Base-by-base conservation (phyloP, 2,888 invertebrate genomes). In the Amblyteles armatorius region DNA sequence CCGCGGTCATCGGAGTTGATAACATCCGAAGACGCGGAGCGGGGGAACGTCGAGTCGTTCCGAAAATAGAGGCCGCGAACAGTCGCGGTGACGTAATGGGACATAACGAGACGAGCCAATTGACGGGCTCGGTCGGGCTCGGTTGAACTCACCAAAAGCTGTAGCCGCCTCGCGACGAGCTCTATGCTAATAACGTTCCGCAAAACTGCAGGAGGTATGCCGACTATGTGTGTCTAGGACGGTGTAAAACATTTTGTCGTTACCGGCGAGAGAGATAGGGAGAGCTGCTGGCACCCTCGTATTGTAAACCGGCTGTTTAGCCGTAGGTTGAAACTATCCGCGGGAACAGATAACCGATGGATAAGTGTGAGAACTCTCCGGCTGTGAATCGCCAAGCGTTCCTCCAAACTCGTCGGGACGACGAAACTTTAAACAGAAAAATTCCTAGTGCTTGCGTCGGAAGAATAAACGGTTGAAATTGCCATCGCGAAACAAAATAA, bases 331-430 rank as follows among this genome's bases (percentile, higher is more conserved):
- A 36, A 50, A 55, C 50, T 63, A 67, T 50, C 33, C 60, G 29
- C 57, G 33, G 68, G 22, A 69, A 22, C 50, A 48, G 33, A 71
- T 71, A 79, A 63, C 29, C 44, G 57, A 63, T 50, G 36, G 33
- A 71, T 78, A 22, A 63, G 60, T 55, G 72, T 72, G 79, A 79
- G 71, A 50, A 50, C 36, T 71, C 63, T 26, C n/a, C 44, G 19
- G 36, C 63, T 22, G 29, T n/a, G 60, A 29, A 71, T 63, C 3
- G 48, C 48, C 33, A 13, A 2, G 57, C 16, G 13, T 78, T 48
- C n/a, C 22, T 67, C n/a, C 19, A 7, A 22, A 57, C 16, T 13
- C 40, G 44, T 36, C 19, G 40, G 44, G 19, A 22, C n/a, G 36
- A 13, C 36, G 22, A 6, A 73, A 40, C 22, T 22, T 22, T 19